phyloP scores from a whole-genome alignment of 2,113 vertebrate species.

The Pleuronectes platessa region DNA sequence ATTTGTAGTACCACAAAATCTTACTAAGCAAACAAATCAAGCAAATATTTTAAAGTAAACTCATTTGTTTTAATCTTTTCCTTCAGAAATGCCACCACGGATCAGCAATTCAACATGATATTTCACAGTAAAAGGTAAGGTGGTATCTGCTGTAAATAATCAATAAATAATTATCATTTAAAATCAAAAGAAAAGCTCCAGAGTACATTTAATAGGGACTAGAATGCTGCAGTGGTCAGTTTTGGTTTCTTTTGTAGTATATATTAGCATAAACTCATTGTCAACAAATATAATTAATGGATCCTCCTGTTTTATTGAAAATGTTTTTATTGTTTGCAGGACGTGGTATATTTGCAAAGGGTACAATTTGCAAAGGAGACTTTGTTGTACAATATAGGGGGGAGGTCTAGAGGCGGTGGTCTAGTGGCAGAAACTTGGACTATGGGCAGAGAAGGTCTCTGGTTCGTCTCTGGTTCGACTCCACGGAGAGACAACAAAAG shows the following conservation, averaged over 20 bases:
- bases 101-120: constrained; percentile 35
- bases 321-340: constrained; percentile 13
- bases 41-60: background rate
- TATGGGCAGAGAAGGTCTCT: too few relatives aligned
- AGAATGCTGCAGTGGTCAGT: too few relatives aligned
- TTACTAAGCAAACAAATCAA: too few relatives aligned
- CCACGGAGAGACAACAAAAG: too few relatives aligned
- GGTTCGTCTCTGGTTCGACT: too few relatives aligned
- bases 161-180: background rate
- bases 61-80: background rate
- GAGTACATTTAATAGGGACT: background rate
- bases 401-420: too few relatives aligned
- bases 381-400: constrained; percentile 53
- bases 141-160: background rate
- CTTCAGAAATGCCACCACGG: constrained; percentile 30
- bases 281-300: background rate
- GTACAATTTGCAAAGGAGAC: constrained; percentile 37
- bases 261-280: too few relatives aligned
- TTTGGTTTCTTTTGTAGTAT: too few relatives aligned
- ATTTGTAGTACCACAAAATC: too few relatives aligned
- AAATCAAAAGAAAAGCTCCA: background rate
- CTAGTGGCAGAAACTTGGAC: too few relatives aligned
- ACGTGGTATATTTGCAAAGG: constrained; percentile 41
- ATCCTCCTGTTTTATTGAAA: background rate
- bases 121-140: constrained; percentile 40